Percentiles rank a stretch among this genome's conserved stretches.
Conservation (phyloP, 1,140 invertebrate species). For the Drosophila orena region DNA sequence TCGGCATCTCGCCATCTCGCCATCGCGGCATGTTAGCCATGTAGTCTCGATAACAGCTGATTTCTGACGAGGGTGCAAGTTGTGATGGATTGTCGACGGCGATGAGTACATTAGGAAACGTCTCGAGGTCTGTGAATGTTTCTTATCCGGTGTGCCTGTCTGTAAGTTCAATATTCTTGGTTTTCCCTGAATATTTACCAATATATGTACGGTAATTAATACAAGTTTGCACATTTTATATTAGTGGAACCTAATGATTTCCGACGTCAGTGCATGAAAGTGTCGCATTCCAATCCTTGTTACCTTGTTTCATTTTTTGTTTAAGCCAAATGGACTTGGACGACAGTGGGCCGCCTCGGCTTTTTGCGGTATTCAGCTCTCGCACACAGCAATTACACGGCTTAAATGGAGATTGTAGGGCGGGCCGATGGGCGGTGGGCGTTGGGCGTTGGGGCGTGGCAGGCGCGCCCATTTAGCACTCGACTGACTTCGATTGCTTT, state of each 20-base stretch:
- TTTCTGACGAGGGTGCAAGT: conserved; percentile 20
- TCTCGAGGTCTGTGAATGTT: neutral
- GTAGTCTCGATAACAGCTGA: neutral
- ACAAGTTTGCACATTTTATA: too few relatives aligned
- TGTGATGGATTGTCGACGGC: conserved; percentile 26
- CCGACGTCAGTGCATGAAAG: conserved; percentile 11
- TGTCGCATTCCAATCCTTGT: conserved; percentile 23
- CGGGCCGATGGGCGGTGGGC: neutral
- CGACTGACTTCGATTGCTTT: conserved; percentile 67
- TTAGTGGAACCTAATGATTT: too few relatives aligned
- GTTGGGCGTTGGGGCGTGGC: conserved; percentile 34
- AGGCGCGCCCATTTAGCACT: conserved; percentile 41
- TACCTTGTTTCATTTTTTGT: conserved; percentile 12
- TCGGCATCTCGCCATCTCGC: too few relatives aligned
- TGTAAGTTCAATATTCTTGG: neutral
- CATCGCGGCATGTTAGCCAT: neutral
- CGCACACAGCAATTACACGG: conserved; percentile 61
- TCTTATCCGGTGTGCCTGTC: neutral
- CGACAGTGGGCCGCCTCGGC: conserved; percentile 41
- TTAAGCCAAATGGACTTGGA: conserved; percentile 49
- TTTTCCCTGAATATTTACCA: too few relatives aligned
- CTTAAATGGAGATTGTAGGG: conserved; percentile 34
- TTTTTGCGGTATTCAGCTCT: conserved; percentile 46
- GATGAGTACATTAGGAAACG: neutral
- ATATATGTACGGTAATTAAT: too few relatives aligned